A percentile compares a stretch with the other conserved stretches of the same genome.
These are phyloP conservation scores for Odontamblyopus rebecca DNA, from an alignment of 2,797 vertebrate genomes.

Conservation along the genomic window DNA sequence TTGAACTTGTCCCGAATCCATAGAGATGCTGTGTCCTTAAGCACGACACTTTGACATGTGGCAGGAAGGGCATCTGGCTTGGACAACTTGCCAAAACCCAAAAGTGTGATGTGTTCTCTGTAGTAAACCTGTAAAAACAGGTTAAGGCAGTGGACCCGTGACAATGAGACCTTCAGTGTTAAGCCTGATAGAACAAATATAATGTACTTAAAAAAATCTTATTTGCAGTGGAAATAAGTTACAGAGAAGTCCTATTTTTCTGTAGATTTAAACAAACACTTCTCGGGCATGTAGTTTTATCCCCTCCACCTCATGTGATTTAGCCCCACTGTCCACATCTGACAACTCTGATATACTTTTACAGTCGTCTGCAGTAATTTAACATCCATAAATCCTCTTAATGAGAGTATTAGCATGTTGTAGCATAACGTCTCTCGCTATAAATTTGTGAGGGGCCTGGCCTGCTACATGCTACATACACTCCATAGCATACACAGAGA, in stretches of 20 bases:
- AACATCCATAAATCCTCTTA: conserved; percentile 38
- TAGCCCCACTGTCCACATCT: conserved; percentile 9
- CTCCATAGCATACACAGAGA: background rate
- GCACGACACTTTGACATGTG: too few species aligned
- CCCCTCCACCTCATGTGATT: conserved; percentile 1
- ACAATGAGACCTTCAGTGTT: too few species aligned
- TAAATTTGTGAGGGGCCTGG: background rate
- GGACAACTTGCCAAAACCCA: too few species aligned
- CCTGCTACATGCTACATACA: too few species aligned
- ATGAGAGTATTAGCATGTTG: conserved; percentile 22
- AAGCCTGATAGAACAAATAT: too few species aligned
- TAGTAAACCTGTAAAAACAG: too few species aligned
- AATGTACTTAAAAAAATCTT: background rate
- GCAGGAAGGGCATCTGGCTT: too few species aligned
- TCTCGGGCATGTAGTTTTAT: too few species aligned
- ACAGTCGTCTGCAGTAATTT: conserved; percentile 14
- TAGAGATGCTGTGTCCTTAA: too few species aligned
- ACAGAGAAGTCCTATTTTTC: background rate
- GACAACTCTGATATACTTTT: conserved; percentile 20
- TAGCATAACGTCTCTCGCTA: conserved; percentile 5
- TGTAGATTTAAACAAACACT: background rate
- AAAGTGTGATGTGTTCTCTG: too few species aligned
- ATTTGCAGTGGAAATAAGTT: background rate
- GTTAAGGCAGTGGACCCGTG: too few species aligned
- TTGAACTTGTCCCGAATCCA: too few species aligned